Evolutionary conservation across 2,888 invertebrate genomes (phyloP).

Genomic region (Aphrophora alni): DNA sequence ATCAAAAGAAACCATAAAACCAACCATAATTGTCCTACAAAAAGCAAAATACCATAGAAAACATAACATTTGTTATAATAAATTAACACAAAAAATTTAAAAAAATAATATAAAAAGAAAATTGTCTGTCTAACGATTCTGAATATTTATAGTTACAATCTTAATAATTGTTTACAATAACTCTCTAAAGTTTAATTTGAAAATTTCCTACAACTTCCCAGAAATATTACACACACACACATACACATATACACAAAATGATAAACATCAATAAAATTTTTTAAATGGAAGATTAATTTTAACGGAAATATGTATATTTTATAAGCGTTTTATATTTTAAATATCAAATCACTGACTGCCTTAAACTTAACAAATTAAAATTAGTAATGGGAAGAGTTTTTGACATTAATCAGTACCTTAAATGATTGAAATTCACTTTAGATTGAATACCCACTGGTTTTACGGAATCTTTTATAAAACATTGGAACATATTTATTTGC

Average conservation of each 20-base stretch:
- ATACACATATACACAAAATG: too few species aligned
- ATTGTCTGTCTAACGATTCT: too few species aligned
- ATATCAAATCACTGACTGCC: not conserved
- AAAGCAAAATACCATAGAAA: not conserved
- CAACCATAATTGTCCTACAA: not conserved
- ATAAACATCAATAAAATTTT: too few species aligned
- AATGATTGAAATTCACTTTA: not conserved
- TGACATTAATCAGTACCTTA: not conserved
- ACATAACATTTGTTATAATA: not conserved
- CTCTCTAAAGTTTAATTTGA: too few species aligned
- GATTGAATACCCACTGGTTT: not conserved
- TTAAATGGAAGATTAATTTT: conserved; percentile 9
- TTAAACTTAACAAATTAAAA: not conserved
- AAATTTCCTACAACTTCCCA: too few species aligned
- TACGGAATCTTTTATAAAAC: not conserved
- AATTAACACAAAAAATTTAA: not conserved
- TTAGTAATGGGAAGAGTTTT: not conserved
- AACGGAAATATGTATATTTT: not conserved
- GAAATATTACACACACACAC: not conserved
- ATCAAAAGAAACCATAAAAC: not conserved
- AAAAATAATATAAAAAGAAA: not conserved
- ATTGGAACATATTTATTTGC: not conserved
- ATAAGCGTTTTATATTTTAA: not conserved
- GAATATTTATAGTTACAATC: too few species aligned
- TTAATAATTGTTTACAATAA: too few species aligned